Percentiles rank a stretch among this genome's conserved stretches.
Evolutionary conservation across 1,140 invertebrate species (phyloP).

Genomic region (Temnothorax longispinosus): DNA sequence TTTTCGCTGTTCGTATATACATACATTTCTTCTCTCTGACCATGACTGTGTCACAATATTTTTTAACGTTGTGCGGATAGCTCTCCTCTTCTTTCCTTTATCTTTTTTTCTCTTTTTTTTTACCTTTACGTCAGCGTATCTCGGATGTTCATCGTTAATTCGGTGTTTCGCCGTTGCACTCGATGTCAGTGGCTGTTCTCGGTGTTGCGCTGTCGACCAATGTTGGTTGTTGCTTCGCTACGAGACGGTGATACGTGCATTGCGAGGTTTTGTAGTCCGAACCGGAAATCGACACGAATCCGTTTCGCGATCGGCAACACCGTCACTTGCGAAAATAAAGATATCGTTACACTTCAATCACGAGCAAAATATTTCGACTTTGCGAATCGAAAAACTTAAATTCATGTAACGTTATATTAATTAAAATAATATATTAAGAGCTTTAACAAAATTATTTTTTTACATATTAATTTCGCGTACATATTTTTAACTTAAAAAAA

Average conservation of each 20-base stretch:
- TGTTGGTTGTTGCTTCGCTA: conserved; percentile 56
- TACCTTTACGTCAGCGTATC: conserved; percentile 48
- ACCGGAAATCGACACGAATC: conserved; percentile 23
- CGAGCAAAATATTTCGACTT: background rate
- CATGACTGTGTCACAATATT: conserved; percentile 40
- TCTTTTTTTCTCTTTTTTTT: conserved; percentile 17
- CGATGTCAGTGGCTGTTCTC: conserved; percentile 78
- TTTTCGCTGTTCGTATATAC: conserved; percentile 60
- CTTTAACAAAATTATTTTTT: background rate
- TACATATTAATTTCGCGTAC: background rate
- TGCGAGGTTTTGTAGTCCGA: background rate
- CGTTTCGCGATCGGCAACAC: conserved; percentile 42
- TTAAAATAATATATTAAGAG: background rate
- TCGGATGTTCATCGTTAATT: conserved; percentile 59
- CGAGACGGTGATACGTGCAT: conserved; percentile 31
- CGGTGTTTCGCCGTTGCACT: conserved; percentile 78
- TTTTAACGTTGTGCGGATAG: conserved; percentile 27
- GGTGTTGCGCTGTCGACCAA: conserved; percentile 73
- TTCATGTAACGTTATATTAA: background rate
- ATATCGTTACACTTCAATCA: background rate
- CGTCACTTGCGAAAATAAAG: background rate
- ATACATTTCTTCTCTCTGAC: conserved; percentile 50
- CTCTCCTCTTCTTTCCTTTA: conserved; percentile 62
- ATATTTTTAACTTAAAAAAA: background rate
- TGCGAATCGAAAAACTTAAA: background rate